A percentile compares a stretch with the other conserved stretches of the same genome.
phyloP scores from a whole-genome alignment of 2,888 invertebrate species.

The Philaethria dido region DNA sequence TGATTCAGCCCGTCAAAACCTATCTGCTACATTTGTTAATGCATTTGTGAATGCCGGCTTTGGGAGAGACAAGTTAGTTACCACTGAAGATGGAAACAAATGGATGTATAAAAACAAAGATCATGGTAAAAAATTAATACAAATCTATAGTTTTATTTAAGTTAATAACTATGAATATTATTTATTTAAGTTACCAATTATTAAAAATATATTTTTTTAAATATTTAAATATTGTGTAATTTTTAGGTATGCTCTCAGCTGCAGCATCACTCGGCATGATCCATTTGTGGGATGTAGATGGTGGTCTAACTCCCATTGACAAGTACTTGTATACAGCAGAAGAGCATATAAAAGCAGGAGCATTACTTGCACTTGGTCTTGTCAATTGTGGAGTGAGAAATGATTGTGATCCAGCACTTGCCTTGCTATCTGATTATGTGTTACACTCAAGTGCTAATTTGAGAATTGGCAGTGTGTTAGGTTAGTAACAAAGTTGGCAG shows the following conservation, averaged over 20 bases:
- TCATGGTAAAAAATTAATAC: slow-evolving; percentile 83
- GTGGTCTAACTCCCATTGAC: slow-evolving; percentile 98
- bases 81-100: slow-evolving; percentile 91
- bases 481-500: slow-evolving; percentile 54
- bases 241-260: slow-evolving; percentile 94
- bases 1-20: slow-evolving; percentile 97
- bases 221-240: background rate
- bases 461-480: slow-evolving; percentile 92
- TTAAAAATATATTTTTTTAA: too few species aligned
- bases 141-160: background rate
- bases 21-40: slow-evolving; percentile 99
- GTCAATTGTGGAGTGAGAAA: slow-evolving; percentile 98
- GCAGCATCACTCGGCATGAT: slow-evolving; percentile 98
- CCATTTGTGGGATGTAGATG: slow-evolving; percentile 99
- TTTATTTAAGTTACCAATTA: too few species aligned
- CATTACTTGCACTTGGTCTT: slow-evolving; percentile 97
- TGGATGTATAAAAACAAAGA: slow-evolving; percentile 99
- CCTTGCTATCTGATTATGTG: slow-evolving; percentile 97
- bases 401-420: slow-evolving; percentile 99
- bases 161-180: background rate
- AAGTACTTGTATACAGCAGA: slow-evolving; percentile 98
- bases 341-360: slow-evolving; percentile 98
- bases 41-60: slow-evolving; percentile 99
- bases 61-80: slow-evolving; percentile 96
- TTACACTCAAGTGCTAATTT: slow-evolving; percentile 92